Evolutionary conservation across 37 sponge, comb jelly and placozoan genomes (phyloP).

Genomic region (Ianthella basta): DNA sequence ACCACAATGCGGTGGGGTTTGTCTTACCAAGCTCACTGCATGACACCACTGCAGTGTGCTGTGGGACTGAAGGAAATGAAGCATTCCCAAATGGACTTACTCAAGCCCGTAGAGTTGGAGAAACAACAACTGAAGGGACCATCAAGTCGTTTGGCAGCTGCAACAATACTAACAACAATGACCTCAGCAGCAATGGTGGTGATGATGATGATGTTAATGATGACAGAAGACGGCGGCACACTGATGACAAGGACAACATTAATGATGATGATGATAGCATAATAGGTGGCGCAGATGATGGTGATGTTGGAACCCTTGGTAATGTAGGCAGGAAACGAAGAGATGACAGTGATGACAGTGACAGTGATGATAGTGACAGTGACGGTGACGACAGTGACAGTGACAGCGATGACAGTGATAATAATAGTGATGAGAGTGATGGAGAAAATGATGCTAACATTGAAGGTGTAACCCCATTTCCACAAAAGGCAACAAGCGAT

Average conservation of each 20-base stretch:
- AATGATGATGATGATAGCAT: background rate
- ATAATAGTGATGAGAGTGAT: too few species aligned
- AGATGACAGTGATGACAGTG: background rate
- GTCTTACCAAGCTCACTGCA: background rate
- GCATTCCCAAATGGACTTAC: background rate
- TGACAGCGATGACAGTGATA: background rate
- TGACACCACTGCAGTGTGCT: conserved; percentile 3
- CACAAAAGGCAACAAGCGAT: background rate
- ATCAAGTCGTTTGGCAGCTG: too few species aligned
- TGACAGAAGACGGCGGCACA: too few species aligned
- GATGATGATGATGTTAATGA: background rate
- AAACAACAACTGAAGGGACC: too few species aligned
- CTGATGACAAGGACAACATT: too few species aligned
- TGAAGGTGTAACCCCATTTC: too few species aligned
- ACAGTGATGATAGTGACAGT: background rate
- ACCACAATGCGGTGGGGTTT: background rate
- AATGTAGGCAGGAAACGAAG: background rate
- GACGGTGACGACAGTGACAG: background rate
- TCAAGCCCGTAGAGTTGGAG: too few species aligned
- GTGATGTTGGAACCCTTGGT: too few species aligned
- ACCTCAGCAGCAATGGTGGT: too few species aligned
- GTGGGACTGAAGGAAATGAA: background rate
- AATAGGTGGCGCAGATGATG: background rate
- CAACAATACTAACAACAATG: too few species aligned
- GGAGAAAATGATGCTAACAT: too few species aligned